Conservation (phyloP, 2,797 vertebrate genomes). For the Sternotherus odoratus region DNA sequence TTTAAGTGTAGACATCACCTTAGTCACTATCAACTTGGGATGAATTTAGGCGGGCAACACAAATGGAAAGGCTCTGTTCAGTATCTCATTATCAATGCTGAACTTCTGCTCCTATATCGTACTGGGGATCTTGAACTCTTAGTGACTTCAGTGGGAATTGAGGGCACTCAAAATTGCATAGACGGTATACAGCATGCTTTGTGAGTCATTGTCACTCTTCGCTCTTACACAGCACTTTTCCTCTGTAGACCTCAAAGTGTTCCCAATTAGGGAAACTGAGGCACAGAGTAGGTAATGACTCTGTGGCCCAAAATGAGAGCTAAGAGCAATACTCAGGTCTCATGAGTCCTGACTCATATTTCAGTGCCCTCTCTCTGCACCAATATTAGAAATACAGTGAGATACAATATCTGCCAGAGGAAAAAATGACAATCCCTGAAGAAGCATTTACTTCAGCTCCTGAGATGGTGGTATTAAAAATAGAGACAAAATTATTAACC, state of each 20-base stretch:
- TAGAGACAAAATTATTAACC: background rate
- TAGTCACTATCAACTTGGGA: background rate
- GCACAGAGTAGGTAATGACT: background rate
- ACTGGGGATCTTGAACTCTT: background rate
- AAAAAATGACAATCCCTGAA: background rate
- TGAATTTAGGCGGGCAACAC: background rate
- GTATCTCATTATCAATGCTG: background rate
- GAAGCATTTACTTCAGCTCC: background rate
- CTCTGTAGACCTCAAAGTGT: background rate
- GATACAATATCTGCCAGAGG: accelerated
- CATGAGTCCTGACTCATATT: background rate
- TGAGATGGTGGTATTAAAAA: background rate
- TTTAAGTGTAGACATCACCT: background rate
- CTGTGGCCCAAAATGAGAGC: background rate
- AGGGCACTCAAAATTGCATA: background rate
- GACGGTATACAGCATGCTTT: background rate
- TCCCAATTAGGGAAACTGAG: background rate
- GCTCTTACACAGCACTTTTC: background rate
- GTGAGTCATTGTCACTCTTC: background rate
- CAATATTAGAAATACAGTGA: background rate
- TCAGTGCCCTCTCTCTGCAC: background rate
- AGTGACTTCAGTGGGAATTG: background rate
- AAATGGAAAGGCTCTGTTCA: background rate
- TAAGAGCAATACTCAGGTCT: background rate
- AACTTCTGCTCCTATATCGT: background rate